Percentiles rank a stretch among this genome's conserved stretches.
phyloP scores from a whole-genome alignment of 2,113 vertebrate genomes.

The Bagarius yarrelli region DNA sequence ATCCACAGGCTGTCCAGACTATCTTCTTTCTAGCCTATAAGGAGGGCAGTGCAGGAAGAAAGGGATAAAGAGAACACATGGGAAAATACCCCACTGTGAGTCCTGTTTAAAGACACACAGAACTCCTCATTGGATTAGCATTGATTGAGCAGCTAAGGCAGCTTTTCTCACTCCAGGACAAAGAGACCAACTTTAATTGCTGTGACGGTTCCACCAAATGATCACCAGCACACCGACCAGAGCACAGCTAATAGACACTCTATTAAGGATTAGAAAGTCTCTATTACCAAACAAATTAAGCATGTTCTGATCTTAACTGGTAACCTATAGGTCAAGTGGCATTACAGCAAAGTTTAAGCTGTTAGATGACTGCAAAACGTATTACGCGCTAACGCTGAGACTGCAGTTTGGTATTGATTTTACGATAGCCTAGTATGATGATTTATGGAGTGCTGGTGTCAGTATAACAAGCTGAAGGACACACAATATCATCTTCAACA shows the following conservation, averaged over 20 bases:
- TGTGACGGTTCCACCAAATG: constrained; percentile 92
- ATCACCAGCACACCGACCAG: constrained; percentile 95
- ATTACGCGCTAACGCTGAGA: constrained; percentile 97
- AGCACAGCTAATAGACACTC: constrained; percentile 96
- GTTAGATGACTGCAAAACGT: constrained; percentile 93
- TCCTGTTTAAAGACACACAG: constrained; percentile 93
- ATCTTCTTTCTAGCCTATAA: constrained; percentile 68
- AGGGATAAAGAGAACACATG: constrained; percentile 80
- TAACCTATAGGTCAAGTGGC: constrained; percentile 90
- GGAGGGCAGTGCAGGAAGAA: constrained; percentile 82
- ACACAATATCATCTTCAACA: constrained; percentile 99
- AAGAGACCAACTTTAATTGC: constrained; percentile 95
- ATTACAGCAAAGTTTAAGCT: constrained; percentile 95
- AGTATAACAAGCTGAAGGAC: constrained; percentile 99
- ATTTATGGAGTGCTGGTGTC: constrained; percentile 99
- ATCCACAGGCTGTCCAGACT: constrained; percentile 42
- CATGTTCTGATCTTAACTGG: constrained; percentile 93
- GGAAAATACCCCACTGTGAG: constrained; percentile 80
- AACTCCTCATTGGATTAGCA: constrained; percentile 99
- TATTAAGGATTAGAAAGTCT: constrained; percentile 98
- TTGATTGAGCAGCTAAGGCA: constrained; percentile 98
- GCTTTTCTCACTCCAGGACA: constrained; percentile 87
- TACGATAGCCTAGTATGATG: constrained; percentile 99
- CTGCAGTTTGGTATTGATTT: constrained; percentile 99
- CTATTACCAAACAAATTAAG: constrained; percentile 99